phyloP scores from a whole-genome alignment of 2,888 invertebrate species.

The Helleia helle region DNA sequence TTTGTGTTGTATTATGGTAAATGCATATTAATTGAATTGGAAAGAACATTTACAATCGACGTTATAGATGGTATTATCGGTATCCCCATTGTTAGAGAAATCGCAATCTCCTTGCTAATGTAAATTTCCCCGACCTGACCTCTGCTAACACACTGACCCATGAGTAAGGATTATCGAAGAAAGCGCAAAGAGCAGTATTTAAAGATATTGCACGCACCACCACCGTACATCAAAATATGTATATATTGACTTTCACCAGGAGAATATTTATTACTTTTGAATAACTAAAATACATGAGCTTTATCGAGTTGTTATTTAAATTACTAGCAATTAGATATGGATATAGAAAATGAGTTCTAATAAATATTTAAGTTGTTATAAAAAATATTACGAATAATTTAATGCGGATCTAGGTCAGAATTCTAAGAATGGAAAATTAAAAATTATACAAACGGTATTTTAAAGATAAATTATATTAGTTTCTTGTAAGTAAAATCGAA shows the following conservation, averaged over 20 bases:
- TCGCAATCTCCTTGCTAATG: constrained; percentile 58
- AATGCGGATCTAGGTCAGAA: neutral
- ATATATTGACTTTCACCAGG: constrained; percentile 6
- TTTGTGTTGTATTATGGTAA: neutral
- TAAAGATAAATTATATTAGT: no score
- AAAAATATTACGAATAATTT: constrained; percentile 1
- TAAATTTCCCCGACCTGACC: constrained; percentile 41
- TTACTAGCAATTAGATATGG: neutral
- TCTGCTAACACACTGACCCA: constrained; percentile 60
- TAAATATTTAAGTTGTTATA: neutral
- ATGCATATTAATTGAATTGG: constrained; percentile 1
- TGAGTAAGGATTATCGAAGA: constrained; percentile 33
- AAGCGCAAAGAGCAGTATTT: constrained; percentile 14
- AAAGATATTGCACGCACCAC: constrained; percentile 9
- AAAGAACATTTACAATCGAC: constrained; percentile 7
- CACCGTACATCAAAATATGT: constrained; percentile 7
- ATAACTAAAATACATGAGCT: neutral
- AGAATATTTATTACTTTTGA: constrained; percentile 7
- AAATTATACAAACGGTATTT: no score
- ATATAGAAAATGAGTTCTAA: neutral
- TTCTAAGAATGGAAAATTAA: no score
- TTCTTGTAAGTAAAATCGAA: no score
- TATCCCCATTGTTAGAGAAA: constrained; percentile 34
- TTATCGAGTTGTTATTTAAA: constrained; percentile 5
- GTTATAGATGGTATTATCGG: constrained; percentile 1